A percentile compares a stretch with the other conserved stretches of the same genome.
These are phyloP conservation scores for Spinibarbus caldwelli DNA, from an alignment of 2,797 vertebrate genomes.

Conservation along the genomic window DNA sequence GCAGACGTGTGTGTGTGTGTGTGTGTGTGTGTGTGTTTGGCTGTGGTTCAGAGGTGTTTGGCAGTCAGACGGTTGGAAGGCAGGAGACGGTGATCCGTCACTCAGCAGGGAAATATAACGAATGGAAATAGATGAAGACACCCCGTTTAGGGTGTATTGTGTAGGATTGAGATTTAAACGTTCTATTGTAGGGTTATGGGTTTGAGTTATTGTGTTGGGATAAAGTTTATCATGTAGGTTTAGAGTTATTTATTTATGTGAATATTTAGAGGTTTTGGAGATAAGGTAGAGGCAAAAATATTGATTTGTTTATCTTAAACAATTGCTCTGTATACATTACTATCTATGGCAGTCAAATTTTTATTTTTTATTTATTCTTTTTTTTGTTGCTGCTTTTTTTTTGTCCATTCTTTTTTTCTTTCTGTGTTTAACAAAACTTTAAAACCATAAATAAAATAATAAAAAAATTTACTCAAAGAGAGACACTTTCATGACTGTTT, in stretches of 20 bases:
- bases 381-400: no score
- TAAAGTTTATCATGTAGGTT: neutral
- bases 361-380: no score
- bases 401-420: no score
- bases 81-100: conserved; percentile 47
- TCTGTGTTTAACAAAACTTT: no score
- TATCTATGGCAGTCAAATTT: no score
- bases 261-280: neutral
- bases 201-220: neutral
- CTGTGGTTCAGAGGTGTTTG: conserved; percentile 32
- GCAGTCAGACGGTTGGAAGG: conserved; percentile 45
- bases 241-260: neutral
- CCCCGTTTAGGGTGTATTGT: neutral
- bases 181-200: neutral
- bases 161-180: neutral
- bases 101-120: conserved; percentile 54
- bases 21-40: neutral
- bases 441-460: no score
- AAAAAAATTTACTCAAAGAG: no score
- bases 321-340: no score
- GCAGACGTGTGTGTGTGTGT: neutral
- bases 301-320: no score
- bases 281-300: neutral
- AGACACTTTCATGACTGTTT: no score
- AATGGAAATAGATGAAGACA: conserved; percentile 34